These are phyloP conservation scores for Chaunax sp. DNA, from an alignment of 2,797 vertebrate genomes.

Conservation along the genomic window DNA sequence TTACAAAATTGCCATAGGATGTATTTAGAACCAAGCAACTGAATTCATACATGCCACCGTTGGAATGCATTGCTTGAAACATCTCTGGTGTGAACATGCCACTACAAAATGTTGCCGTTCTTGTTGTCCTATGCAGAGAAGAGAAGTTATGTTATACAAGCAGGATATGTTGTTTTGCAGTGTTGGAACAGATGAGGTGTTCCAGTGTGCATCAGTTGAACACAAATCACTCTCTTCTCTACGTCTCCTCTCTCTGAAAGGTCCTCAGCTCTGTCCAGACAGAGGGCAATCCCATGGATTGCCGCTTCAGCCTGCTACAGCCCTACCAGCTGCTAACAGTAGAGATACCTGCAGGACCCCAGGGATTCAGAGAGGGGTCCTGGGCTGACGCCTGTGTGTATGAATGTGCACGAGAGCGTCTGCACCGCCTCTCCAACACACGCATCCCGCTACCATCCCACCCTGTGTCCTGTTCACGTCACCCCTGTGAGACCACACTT, in stretches of 20 bases:
- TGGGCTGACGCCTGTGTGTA: slow-evolving; percentile 86
- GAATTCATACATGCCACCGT: not conserved
- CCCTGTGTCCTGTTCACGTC: slow-evolving; percentile 87
- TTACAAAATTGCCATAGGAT: no score
- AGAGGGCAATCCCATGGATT: slow-evolving; percentile 87
- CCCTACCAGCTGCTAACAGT: slow-evolving; percentile 90
- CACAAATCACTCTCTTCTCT: not conserved
- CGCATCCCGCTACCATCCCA: slow-evolving; percentile 85
- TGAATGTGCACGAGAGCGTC: slow-evolving; percentile 82
- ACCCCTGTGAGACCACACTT: slow-evolving; percentile 85
- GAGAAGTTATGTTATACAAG: not conserved
- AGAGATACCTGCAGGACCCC: slow-evolving; percentile 78
- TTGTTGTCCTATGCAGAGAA: not conserved
- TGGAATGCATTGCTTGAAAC: not conserved
- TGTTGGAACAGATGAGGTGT: not conserved
- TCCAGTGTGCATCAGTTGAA: not conserved
- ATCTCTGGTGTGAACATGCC: not conserved
- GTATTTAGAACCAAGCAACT: not conserved
- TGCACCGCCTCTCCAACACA: slow-evolving; percentile 83
- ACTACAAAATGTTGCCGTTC: not conserved
- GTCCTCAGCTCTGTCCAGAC: slow-evolving; percentile 87
- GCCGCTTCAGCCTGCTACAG: slow-evolving; percentile 87
- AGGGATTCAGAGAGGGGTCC: slow-evolving; percentile 68
- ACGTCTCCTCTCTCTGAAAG: slow-evolving; percentile 67
- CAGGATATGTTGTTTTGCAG: not conserved